phyloP scores from a whole-genome alignment of 2,797 vertebrate species.

The Neostethus bicornis region DNA sequence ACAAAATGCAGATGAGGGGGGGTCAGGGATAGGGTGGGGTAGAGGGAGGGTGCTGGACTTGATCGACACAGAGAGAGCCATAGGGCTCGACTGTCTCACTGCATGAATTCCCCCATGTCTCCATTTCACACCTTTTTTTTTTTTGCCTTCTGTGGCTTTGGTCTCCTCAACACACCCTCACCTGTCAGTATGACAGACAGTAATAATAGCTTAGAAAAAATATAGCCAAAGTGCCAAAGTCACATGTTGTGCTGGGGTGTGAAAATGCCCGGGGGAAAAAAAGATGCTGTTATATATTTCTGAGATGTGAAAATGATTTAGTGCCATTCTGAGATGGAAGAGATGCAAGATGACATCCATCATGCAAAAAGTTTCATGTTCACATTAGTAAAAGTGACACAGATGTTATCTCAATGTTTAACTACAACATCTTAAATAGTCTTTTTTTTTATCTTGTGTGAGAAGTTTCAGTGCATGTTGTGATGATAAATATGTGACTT shows the following conservation, averaged over 20 bases:
- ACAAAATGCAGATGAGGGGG: conserved; percentile 35
- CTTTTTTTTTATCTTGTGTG: neutral
- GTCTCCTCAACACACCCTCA: conserved; percentile 51
- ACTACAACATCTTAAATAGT: conserved; percentile 2
- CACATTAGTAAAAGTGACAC: conserved; percentile 6
- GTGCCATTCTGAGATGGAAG: conserved; percentile 29
- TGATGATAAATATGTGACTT: conserved; percentile 36
- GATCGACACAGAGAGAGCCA: conserved; percentile 44
- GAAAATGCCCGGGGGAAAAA: conserved; percentile 49
- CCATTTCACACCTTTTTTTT: conserved; percentile 54
- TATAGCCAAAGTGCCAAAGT: conserved; percentile 68
- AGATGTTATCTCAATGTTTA: conserved; percentile 2
- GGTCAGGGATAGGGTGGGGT: too few relatives aligned
- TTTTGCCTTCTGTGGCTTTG: conserved; percentile 43
- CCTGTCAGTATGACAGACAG: conserved; percentile 65
- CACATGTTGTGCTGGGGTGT: conserved; percentile 57
- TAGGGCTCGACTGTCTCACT: conserved; percentile 36
- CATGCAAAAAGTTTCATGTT: conserved; percentile 14
- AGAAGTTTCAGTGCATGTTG: neutral
- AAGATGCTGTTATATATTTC: conserved; percentile 42
- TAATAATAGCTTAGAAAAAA: conserved; percentile 65
- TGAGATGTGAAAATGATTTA: conserved; percentile 56
- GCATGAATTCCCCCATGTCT: conserved; percentile 55
- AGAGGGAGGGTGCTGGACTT: conserved; percentile 36
- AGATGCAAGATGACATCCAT: conserved; percentile 38